These are phyloP conservation scores for Erethizon dorsatum DNA, from an alignment of 2,797 vertebrate genomes.

Conservation along the genomic window DNA sequence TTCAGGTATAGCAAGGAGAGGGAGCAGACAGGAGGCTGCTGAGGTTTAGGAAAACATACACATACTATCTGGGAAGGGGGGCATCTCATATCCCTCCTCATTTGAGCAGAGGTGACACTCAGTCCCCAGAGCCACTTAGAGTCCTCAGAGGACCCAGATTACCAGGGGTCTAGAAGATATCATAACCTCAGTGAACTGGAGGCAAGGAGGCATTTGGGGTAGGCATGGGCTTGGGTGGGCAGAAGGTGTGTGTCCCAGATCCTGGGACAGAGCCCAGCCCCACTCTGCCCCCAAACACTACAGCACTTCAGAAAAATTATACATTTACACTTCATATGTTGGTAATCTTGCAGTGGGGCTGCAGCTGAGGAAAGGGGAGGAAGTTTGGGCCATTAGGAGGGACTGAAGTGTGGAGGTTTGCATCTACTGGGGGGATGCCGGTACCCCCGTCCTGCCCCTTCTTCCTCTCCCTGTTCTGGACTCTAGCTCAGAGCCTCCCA, in stretches of 20 bases:
- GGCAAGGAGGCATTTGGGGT: neutral
- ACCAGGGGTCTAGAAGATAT: neutral
- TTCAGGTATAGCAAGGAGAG: neutral
- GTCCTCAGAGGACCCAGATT: neutral
- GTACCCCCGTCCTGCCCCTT: no score
- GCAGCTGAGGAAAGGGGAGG: neutral
- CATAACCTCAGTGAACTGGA: accelerated
- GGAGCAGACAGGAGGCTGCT: neutral
- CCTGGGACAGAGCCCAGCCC: neutral
- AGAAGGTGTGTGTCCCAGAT: neutral
- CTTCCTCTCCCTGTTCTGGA: neutral
- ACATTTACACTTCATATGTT: neutral
- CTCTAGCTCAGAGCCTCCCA: neutral
- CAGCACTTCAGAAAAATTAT: neutral
- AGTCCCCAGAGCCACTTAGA: neutral
- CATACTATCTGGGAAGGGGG: neutral
- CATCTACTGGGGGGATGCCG: neutral
- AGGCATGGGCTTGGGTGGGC: neutral
- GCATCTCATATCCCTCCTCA: accelerated
- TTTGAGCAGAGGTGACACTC: neutral
- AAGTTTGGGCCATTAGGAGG: neutral
- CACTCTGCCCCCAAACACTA: no score
- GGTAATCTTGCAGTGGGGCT: neutral
- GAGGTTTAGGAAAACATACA: neutral
- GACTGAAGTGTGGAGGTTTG: neutral